Percentiles rank a stretch among this genome's conserved stretches.
phyloP scores from a whole-genome alignment of 1,140 invertebrate genomes.

The Maniola jurtina region DNA sequence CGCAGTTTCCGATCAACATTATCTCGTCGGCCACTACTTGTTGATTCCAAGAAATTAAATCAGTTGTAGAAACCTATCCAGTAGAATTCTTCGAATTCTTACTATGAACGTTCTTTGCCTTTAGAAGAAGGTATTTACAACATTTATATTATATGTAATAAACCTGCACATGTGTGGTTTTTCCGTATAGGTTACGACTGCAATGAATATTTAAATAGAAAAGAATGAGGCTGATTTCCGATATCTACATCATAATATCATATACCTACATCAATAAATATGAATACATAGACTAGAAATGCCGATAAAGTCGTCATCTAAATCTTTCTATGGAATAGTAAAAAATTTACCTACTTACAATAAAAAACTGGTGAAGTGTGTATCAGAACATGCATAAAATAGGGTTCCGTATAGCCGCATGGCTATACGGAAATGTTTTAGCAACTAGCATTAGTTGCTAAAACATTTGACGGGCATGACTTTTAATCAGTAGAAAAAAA shows the following conservation, averaged over 20 bases:
- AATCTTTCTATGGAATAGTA: no score
- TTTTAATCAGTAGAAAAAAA: no score
- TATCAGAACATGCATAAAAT: no score
- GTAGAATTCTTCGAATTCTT: conserved; percentile 22
- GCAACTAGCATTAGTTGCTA: no score
- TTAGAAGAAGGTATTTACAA: conserved; percentile 8
- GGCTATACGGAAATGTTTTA: no score
- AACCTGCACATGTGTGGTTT: not conserved
- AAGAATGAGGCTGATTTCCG: not conserved
- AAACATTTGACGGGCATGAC: no score
- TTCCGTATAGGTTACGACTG: not conserved
- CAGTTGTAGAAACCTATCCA: conserved; percentile 21
- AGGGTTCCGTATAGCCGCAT: no score
- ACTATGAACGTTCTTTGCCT: conserved; percentile 8
- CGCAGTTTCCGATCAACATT: conserved; percentile 32
- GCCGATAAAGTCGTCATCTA: no score
- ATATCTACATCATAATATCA: not conserved
- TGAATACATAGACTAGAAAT: not conserved
- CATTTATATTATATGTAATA: not conserved
- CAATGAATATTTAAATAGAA: not conserved
- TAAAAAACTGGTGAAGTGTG: no score
- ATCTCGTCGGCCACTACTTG: conserved; percentile 22
- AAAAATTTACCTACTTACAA: no score
- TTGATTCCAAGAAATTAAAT: conserved; percentile 29
- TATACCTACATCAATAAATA: not conserved